Evolutionary conservation across 2,797 vertebrate species (phyloP).

Genomic region (Pangasius djambal): DNA sequence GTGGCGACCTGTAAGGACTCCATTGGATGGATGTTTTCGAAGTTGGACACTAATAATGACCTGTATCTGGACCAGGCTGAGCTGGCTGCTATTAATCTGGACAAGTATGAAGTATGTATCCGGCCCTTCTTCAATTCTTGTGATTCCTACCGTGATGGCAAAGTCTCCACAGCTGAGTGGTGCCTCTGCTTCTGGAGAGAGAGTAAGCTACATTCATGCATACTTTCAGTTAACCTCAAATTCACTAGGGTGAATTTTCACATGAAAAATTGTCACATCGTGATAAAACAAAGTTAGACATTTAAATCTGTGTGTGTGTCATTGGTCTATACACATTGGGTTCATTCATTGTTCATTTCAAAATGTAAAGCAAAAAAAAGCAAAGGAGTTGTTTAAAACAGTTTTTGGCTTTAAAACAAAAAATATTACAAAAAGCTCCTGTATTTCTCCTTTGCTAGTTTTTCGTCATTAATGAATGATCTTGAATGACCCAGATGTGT

Average conservation of each 20-base stretch:
- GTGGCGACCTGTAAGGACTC: constrained; percentile 96
- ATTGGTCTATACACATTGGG: neutral
- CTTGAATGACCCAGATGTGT: neutral
- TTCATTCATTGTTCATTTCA: neutral
- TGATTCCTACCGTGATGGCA: constrained; percentile 91
- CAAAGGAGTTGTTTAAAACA: neutral
- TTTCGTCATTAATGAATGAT: neutral
- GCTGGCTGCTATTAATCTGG: constrained; percentile 93
- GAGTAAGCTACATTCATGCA: constrained; percentile 80
- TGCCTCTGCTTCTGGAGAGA: constrained; percentile 99
- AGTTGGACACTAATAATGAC: constrained; percentile 91
- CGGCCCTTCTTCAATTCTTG: constrained; percentile 99
- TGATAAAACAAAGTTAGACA: no score
- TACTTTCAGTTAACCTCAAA: neutral
- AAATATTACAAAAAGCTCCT: neutral
- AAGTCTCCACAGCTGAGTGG: constrained; percentile 93
- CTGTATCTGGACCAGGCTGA: constrained; percentile 91
- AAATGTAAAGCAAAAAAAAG: neutral
- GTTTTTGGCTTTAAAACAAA: neutral
- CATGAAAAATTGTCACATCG: neutral
- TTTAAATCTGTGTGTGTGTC: neutral
- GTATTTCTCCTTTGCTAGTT: neutral
- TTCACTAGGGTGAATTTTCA: neutral
- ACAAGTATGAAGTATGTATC: constrained; percentile 98
- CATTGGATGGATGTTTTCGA: constrained; percentile 99